Evolutionary conservation across 2,113 vertebrate genomes (phyloP).

Genomic region (Lampris megalopsis): DNA sequence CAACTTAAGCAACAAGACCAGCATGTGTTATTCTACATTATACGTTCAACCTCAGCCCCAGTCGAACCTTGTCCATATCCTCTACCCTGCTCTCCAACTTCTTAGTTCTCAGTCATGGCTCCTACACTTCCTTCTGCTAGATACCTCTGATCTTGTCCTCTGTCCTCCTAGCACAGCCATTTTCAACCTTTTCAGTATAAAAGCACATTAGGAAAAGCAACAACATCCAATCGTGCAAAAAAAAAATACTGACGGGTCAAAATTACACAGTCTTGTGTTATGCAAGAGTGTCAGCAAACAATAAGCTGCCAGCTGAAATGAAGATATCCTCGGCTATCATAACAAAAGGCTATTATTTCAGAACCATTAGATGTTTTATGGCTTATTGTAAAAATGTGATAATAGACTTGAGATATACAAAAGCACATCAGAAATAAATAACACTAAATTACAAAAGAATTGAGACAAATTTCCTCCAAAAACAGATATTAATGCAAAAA

Average conservation of each 20-base stretch:
- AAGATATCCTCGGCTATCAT: neutral
- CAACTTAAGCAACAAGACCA: constrained; percentile 11
- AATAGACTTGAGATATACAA: too few species aligned
- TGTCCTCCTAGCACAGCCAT: constrained; percentile 17
- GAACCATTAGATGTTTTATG: too few species aligned
- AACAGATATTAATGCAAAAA: too few species aligned
- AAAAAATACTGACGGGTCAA: neutral
- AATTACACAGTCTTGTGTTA: neutral
- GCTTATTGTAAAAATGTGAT: too few species aligned
- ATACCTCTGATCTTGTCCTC: neutral
- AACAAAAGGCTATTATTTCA: neutral
- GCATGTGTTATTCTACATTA: neutral
- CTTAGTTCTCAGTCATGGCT: constrained; percentile 27
- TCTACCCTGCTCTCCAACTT: constrained; percentile 47
- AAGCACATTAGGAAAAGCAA: constrained; percentile 6
- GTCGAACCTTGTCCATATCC: constrained; percentile 50
- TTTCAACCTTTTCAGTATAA: constrained; percentile 22
- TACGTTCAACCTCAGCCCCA: neutral
- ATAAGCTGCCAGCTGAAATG: neutral
- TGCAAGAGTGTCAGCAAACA: neutral
- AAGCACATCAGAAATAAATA: too few species aligned
- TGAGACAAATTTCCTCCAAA: too few species aligned
- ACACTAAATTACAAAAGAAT: too few species aligned
- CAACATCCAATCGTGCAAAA: neutral
- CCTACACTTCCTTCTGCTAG: constrained; percentile 27